Percentiles rank a stretch among this genome's conserved stretches.
Conservation (phyloP, 2,888 invertebrate genomes). For the Tribolium freemani region DNA sequence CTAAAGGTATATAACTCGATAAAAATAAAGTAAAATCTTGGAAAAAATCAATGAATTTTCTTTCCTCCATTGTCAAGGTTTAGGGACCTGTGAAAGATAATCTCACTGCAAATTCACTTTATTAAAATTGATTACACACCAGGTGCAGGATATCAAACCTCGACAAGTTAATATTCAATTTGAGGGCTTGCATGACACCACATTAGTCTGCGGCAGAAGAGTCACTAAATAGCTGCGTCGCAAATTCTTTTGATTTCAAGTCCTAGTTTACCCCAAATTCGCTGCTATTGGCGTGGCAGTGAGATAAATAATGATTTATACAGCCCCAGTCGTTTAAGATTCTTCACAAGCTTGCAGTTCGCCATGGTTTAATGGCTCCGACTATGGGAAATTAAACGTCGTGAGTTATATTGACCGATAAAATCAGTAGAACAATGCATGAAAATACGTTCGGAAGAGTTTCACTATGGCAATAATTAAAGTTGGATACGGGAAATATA, state of each 20-base stretch:
- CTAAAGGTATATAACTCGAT: not conserved
- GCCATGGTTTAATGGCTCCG: conserved; percentile 53
- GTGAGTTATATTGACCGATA: conserved; percentile 56
- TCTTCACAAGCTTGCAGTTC: conserved; percentile 36
- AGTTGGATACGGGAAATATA: conserved; percentile 23
- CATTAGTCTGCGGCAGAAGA: conserved; percentile 3
- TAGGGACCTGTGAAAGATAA: conserved; percentile 5
- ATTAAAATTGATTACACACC: conserved; percentile 28
- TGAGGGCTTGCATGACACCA: conserved; percentile 6
- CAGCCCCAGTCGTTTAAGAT: conserved; percentile 31
- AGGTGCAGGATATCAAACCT: conserved; percentile 27
- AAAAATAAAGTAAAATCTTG: not conserved
- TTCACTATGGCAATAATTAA: conserved; percentile 53
- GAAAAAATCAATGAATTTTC: not conserved
- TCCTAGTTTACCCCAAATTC: too few relatives aligned
- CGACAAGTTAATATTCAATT: conserved; percentile 32
- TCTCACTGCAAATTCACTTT: conserved; percentile 17
- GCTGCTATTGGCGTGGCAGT: too few relatives aligned
- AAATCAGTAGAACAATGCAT: conserved; percentile 55
- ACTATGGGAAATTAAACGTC: conserved; percentile 56
- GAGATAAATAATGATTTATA: conserved; percentile 41
- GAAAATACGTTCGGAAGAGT: conserved; percentile 50
- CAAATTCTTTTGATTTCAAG: too few relatives aligned
- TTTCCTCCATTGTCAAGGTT: not conserved
- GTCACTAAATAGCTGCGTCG: too few relatives aligned